phyloP scores from a whole-genome alignment of 2,797 vertebrate species.

The Ambastaia sidthimunki region DNA sequence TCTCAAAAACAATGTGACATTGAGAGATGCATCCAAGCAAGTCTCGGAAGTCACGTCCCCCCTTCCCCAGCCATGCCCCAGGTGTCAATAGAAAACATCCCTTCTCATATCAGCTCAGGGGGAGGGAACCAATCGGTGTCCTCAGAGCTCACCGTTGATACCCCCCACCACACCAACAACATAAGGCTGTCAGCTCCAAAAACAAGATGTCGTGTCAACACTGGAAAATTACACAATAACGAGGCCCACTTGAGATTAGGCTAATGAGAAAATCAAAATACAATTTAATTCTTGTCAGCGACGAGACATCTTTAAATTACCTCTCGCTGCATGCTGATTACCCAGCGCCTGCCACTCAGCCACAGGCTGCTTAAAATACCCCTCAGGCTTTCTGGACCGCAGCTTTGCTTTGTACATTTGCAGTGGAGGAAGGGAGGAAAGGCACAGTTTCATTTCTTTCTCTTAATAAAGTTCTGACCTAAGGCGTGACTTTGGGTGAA shows the following conservation, averaged over 20 bases:
- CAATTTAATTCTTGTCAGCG: conserved; percentile 86
- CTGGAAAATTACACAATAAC: conserved; percentile 85
- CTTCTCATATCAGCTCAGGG: conserved; percentile 58
- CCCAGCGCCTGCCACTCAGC: conserved; percentile 79
- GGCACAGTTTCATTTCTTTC: conserved; percentile 56
- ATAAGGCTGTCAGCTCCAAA: conserved; percentile 82
- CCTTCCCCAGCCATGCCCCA: conserved; percentile 61
- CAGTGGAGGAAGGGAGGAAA: conserved; percentile 49
- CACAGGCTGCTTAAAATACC: conserved; percentile 76
- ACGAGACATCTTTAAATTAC: conserved; percentile 83
- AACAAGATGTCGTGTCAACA: conserved; percentile 83
- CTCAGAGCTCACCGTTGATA: conserved; percentile 65
- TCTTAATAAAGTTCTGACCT: conserved; percentile 45
- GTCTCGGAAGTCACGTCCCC: conserved; percentile 59
- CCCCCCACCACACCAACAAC: conserved; percentile 70
- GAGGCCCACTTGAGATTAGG: conserved; percentile 86
- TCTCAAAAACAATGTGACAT: conserved; percentile 74
- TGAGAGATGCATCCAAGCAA: conserved; percentile 73
- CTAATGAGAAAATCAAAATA: conserved; percentile 89
- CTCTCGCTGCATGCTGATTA: conserved; percentile 82
- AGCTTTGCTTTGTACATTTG: conserved; percentile 57
- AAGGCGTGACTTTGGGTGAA: conserved; percentile 24
- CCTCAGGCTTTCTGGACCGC: conserved; percentile 70
- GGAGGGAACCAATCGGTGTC: conserved; percentile 72
- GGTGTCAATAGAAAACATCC: conserved; percentile 47